These are phyloP conservation scores for Diuraphis noxia DNA, from an alignment of 1,140 invertebrate genomes.

Conservation along the genomic window DNA sequence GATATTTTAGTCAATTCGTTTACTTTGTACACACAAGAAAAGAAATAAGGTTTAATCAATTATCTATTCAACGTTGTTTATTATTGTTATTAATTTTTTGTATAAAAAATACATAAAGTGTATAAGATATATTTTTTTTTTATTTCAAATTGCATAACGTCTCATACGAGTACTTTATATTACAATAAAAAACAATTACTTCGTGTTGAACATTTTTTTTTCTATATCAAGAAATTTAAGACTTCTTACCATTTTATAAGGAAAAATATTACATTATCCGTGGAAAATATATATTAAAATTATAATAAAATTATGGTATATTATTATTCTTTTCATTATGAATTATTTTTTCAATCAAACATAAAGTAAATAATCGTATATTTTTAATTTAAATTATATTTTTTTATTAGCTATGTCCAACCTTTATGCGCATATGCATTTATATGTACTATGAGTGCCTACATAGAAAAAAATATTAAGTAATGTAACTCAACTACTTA, in stretches of 20 bases:
- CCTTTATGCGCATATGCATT: neutral
- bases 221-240: too few relatives aligned
- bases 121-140: neutral
- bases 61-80: neutral
- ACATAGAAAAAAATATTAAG: too few relatives aligned
- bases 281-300: neutral
- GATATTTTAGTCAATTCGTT: neutral
- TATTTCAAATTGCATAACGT: neutral
- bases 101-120: neutral
- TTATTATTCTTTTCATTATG: neutral
- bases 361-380: neutral
- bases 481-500: too few relatives aligned
- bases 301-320: neutral
- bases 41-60: neutral
- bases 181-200: constrained; percentile 8
- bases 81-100: neutral
- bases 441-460: too few relatives aligned
- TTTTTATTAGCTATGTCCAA: neutral
- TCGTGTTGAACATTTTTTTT: neutral
- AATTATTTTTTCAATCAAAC: neutral
- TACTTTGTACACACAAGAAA: neutral
- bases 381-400: neutral
- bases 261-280: neutral
- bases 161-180: neutral
- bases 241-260: neutral